phyloP scores from a whole-genome alignment of 2,888 invertebrate genomes.

The Brachylomia viminalis region DNA sequence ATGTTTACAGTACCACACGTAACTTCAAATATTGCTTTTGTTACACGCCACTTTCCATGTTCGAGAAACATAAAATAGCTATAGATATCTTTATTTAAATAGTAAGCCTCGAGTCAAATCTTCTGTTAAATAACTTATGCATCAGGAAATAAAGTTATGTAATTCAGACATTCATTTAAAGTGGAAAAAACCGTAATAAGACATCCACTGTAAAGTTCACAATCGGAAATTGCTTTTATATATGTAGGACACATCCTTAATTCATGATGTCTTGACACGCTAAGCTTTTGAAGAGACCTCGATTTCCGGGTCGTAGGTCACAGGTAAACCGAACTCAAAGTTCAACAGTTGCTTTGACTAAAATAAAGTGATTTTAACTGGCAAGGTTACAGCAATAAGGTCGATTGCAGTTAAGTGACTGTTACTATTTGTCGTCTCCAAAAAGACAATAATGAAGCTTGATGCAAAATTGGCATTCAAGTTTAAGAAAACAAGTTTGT shows the following conservation, averaged over 20 bases:
- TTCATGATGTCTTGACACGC: conserved; percentile 16
- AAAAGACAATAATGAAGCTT: conserved; percentile 23
- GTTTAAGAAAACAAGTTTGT: conserved; percentile 17
- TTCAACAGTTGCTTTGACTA: conserved; percentile 64
- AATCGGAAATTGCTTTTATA: conserved; percentile 33
- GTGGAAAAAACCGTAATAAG: conserved; percentile 46
- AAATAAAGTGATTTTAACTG: conserved; percentile 68
- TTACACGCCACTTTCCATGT: conserved; percentile 59
- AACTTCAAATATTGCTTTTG: conserved; percentile 57
- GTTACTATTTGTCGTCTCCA: conserved; percentile 44
- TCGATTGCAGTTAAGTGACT: conserved; percentile 64
- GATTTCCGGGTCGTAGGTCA: conserved; percentile 49
- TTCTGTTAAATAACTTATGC: conserved; percentile 59
- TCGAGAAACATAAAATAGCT: conserved; percentile 46
- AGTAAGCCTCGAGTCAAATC: conserved; percentile 30
- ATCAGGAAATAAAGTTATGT: conserved; percentile 63
- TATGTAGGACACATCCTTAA: conserved; percentile 37
- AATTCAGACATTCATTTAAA: too few species aligned
- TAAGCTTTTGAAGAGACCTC: conserved; percentile 24
- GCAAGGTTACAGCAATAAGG: conserved; percentile 73
- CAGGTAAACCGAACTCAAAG: conserved; percentile 48
- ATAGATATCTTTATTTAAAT: conserved; percentile 42
- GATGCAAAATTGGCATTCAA: conserved; percentile 18
- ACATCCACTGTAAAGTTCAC: conserved; percentile 32
- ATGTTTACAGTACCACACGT: conserved; percentile 55